A percentile compares a stretch with the other conserved stretches of the same genome.
These are phyloP conservation scores for Eleginops maclovinus DNA, from an alignment of 2,113 vertebrate genomes.

Conservation along the genomic window DNA sequence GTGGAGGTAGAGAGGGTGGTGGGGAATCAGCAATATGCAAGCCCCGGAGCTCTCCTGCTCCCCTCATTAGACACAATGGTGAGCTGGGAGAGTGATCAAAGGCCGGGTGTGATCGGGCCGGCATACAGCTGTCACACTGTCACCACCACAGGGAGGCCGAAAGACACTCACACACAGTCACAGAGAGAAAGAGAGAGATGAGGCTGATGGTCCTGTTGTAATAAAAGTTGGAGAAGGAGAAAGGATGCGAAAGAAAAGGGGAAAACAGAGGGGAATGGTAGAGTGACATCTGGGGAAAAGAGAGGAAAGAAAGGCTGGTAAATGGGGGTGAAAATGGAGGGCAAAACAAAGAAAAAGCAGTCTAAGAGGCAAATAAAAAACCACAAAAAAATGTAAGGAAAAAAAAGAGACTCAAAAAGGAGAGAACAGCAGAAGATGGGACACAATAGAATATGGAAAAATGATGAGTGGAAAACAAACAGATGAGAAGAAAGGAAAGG, in stretches of 20 bases:
- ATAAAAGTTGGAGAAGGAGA: background rate
- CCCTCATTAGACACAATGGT: slow-evolving; percentile 70
- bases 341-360: background rate
- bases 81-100: slow-evolving; percentile 71
- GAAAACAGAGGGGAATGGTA: background rate
- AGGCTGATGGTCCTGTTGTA: slow-evolving; percentile 2
- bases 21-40: slow-evolving; percentile 16
- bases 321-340: background rate
- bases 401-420: background rate
- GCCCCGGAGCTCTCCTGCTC: slow-evolving; percentile 45
- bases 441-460: background rate
- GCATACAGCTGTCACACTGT: slow-evolving; percentile 71
- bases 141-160: slow-evolving; percentile 39
- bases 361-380: background rate
- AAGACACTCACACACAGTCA: slow-evolving; percentile 32
- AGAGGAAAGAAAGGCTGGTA: background rate
- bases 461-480: background rate
- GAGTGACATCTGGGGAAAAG: background rate
- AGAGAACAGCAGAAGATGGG: background rate
- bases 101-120: slow-evolving; percentile 40
- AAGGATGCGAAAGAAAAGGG: background rate
- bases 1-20: slow-evolving; percentile 28
- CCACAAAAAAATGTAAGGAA: background rate
- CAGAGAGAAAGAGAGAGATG: slow-evolving; percentile 1
- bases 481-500: background rate